These are phyloP conservation scores for Meloidogyne hapla DNA, from an alignment of 1,140 invertebrate species.

Conservation along the genomic window DNA sequence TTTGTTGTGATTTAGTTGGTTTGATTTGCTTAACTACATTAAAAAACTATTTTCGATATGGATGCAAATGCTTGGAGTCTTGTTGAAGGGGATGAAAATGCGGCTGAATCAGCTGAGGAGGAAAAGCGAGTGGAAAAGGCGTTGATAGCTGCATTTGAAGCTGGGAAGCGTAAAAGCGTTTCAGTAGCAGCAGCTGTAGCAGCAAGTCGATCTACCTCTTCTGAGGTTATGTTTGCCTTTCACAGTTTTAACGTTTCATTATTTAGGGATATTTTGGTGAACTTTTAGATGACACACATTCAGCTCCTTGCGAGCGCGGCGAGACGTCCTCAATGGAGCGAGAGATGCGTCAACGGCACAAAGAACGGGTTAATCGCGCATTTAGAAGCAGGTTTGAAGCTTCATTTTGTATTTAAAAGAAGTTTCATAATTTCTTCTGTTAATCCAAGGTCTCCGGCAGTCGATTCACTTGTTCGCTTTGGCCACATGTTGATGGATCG, in stretches of 20 bases:
- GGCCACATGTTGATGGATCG: constrained; percentile 46
- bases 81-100: constrained; percentile 48
- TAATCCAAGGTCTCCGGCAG: constrained; percentile 50
- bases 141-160: constrained; percentile 17
- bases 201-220: background rate
- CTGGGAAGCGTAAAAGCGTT: constrained; percentile 29
- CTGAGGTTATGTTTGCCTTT: background rate
- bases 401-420: background rate
- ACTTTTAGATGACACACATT: constrained; percentile 23
- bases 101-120: constrained; percentile 16
- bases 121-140: background rate
- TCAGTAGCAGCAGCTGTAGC: background rate
- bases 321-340: constrained; percentile 21
- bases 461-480: constrained; percentile 54
- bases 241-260: background rate
- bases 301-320: constrained; percentile 15
- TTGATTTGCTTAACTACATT: background rate
- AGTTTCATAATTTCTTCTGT: too few relatives aligned
- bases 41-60: constrained; percentile 21
- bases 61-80: constrained; percentile 55
- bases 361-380: constrained; percentile 18
- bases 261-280: constrained; percentile 10
- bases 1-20: background rate
- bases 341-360: constrained; percentile 4
- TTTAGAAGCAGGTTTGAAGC: background rate